phyloP scores from a whole-genome alignment of 2,113 vertebrate species.

The Melanerpes formicivorus region DNA sequence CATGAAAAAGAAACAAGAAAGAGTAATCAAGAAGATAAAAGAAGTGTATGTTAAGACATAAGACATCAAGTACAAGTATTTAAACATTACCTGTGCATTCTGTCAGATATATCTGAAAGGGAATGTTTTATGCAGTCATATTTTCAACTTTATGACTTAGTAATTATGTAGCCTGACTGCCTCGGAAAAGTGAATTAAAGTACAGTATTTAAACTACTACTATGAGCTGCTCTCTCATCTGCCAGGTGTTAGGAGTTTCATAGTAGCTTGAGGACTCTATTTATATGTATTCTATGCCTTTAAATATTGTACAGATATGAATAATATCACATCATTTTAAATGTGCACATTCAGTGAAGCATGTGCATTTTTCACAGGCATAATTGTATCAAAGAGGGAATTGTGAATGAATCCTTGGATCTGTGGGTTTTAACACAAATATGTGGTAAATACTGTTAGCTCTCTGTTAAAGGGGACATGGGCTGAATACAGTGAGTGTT shows the following conservation, averaged over 20 bases:
- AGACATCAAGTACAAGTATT: constrained; percentile 32
- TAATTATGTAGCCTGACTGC: constrained; percentile 64
- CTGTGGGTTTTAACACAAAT: constrained; percentile 60
- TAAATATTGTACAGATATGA: constrained; percentile 69
- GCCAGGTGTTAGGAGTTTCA: constrained; percentile 73
- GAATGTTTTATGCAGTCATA: constrained; percentile 56
- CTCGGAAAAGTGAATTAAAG: constrained; percentile 75
- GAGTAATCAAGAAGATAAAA: constrained; percentile 9
- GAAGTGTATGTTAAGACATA: not conserved
- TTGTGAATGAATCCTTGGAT: constrained; percentile 29
- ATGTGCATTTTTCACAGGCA: constrained; percentile 32
- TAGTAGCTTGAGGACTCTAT: constrained; percentile 60
- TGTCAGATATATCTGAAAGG: constrained; percentile 48
- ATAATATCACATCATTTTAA: constrained; percentile 25
- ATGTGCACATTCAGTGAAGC: constrained; percentile 26
- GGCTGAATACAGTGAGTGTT: constrained; percentile 10
- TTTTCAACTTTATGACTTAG: constrained; percentile 72
- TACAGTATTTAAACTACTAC: constrained; percentile 68
- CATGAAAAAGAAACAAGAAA: constrained; percentile 6
- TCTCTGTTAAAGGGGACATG: not conserved
- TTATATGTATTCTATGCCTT: constrained; percentile 67
- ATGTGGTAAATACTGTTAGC: constrained; percentile 61
- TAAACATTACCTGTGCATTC: constrained; percentile 46
- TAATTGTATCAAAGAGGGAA: constrained; percentile 42
- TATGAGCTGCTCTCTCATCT: constrained; percentile 61